A percentile compares a stretch with the other conserved stretches of the same genome.
These are phyloP conservation scores for Timema cristinae DNA, from an alignment of 2,888 invertebrate species.

Conservation along the genomic window DNA sequence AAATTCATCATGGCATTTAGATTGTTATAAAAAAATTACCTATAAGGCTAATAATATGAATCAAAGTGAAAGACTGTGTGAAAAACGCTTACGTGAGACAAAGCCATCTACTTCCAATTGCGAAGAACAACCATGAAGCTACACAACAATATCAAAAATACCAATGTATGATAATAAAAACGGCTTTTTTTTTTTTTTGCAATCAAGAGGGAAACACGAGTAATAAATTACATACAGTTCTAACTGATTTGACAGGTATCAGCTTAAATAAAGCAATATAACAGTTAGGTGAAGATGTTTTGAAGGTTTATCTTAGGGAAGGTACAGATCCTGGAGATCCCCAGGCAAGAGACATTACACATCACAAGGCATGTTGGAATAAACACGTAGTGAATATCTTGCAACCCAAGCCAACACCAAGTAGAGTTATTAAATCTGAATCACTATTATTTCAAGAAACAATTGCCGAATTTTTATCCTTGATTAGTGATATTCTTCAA, in stretches of 20 bases:
- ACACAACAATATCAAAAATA: background rate
- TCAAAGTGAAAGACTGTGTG: background rate
- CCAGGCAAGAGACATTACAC: background rate
- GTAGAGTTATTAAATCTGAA: background rate
- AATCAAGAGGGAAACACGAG: background rate
- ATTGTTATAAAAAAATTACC: background rate
- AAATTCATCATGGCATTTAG: background rate
- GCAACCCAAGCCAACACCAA: background rate
- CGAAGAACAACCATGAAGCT: background rate
- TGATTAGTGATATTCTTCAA: background rate
- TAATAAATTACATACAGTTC: background rate
- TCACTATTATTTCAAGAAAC: background rate
- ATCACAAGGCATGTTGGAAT: background rate
- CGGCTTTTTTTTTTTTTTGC: background rate
- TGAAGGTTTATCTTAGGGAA: background rate
- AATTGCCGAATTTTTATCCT: background rate
- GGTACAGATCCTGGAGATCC: background rate
- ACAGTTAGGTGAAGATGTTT: background rate
- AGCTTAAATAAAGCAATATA: background rate
- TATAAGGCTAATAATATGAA: too few species aligned
- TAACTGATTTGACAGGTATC: background rate
- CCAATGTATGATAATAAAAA: slow-evolving; percentile 1
- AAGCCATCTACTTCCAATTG: background rate
- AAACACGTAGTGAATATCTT: background rate
- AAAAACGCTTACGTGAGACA: too few species aligned